A percentile compares a stretch with the other conserved stretches of the same genome.
Evolutionary conservation across 2,113 vertebrate genomes (phyloP).

Genomic region (Falco punctatus): DNA sequence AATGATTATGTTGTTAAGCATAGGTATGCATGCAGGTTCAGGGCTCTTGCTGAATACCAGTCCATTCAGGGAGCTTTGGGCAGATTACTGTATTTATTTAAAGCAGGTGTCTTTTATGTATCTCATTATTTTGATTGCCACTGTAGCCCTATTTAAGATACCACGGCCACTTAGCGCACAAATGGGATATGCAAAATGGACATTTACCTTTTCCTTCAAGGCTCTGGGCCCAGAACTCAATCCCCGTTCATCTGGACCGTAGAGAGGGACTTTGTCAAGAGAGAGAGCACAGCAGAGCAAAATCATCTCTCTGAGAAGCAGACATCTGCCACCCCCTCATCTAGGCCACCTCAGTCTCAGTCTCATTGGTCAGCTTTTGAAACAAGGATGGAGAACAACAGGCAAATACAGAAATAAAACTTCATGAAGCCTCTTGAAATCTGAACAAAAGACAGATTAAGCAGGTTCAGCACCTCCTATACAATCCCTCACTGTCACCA

Average conservation of each 20-base stretch:
- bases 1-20: slow-evolving; percentile 71
- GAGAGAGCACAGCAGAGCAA: neutral
- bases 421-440: neutral
- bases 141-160: neutral
- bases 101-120: slow-evolving; percentile 70
- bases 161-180: slow-evolving; percentile 16
- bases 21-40: slow-evolving; percentile 28
- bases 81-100: slow-evolving; percentile 63
- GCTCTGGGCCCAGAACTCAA: neutral
- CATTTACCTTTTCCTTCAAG: neutral
- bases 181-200: slow-evolving; percentile 1
- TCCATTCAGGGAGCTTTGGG: slow-evolving; percentile 26
- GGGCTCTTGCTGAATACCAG: neutral
- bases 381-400: neutral
- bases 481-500: slow-evolving; percentile 23
- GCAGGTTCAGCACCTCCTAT: slow-evolving; percentile 42
- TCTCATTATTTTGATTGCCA: slow-evolving; percentile 62
- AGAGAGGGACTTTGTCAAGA: neutral
- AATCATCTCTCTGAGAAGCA: neutral
- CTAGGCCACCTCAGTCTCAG: neutral
- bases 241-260: neutral
- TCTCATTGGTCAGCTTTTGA: neutral
- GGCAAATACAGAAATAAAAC: neutral
- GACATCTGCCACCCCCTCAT: neutral
- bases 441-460: neutral